Evolutionary conservation across 2,113 vertebrate genomes (phyloP), one percentile per base, ranked within the genome.

Genomic region (Corydoras maculifer): DNA sequence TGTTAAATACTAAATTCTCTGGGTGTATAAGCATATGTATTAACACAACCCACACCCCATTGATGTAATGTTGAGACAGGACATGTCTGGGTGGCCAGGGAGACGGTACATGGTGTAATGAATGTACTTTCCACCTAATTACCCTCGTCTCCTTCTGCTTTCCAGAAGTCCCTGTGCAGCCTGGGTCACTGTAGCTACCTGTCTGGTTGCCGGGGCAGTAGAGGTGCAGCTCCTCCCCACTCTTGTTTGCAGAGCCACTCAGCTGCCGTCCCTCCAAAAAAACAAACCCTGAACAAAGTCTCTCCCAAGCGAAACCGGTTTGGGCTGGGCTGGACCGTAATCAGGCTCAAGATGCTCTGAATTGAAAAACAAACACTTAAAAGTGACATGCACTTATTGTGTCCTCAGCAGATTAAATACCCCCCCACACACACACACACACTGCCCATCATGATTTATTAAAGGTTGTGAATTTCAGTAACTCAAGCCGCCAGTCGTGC

Each of bases 61-160:
- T 12, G 10, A 53, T 53, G 51, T 53, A 53, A 50, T 7, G 11
- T 53, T 10, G 51, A 3, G 51, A 53, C 9, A 14, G 13, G 10
- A 3, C 5, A 53, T 10, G 51, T 53, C 51, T 53, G 13, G 51
- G 51, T 14, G 3, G 3, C 51, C 11, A 53, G 5, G 30, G 4
- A 59, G 13, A 31, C 43, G 29, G 58, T 35, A 13, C 58, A 50
- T 1, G 7, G 51, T 9, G 25, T 71, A 53, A 71, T 70, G 73
- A 70, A 66, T 70, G 78, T 80, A 70, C 80, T 82, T 84, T 75
- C 61, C 79, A 64, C 63, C 54, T 67, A 72, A 62, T 69, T 30
- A 25, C 12, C 49, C 68, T 18, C 62, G 54, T 11, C 69, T 61
- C 64, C 62, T 62, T 43, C 35, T 43, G 35, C 35, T 43, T 43